Conservation (phyloP, 2,888 invertebrate species). For the Lucinisca nassula region DNA sequence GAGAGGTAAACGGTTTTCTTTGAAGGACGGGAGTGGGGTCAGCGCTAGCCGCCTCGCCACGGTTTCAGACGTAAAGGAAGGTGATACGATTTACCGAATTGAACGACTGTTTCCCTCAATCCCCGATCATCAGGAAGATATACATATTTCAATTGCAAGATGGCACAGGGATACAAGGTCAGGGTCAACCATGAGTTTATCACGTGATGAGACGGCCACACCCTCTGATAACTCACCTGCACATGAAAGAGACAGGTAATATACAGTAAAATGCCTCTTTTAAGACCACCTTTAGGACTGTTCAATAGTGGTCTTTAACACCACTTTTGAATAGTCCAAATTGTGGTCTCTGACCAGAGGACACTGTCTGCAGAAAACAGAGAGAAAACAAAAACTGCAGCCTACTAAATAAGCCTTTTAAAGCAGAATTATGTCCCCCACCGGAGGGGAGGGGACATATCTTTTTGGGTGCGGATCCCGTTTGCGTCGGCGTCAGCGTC, state of each 20-base stretch:
- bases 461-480: too few relatives aligned
- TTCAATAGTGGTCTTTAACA: too few relatives aligned
- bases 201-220: slow-evolving; percentile 66
- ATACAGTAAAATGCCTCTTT: too few relatives aligned
- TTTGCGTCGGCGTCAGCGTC: too few relatives aligned
- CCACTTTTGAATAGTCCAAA: too few relatives aligned
- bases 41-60: slow-evolving; percentile 45
- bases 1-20: slow-evolving; percentile 66
- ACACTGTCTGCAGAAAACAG: too few relatives aligned
- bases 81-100: slow-evolving; percentile 79
- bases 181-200: slow-evolving; percentile 67
- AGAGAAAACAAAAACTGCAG: too few relatives aligned
- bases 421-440: too few relatives aligned
- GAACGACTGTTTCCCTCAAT: slow-evolving; percentile 75
- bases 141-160: slow-evolving; percentile 63
- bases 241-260: slow-evolving; percentile 67
- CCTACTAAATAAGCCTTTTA: too few relatives aligned
- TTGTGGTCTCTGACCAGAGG: too few relatives aligned
- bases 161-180: slow-evolving; percentile 66
- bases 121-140: slow-evolving; percentile 73
- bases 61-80: slow-evolving; percentile 73
- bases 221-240: slow-evolving; percentile 46
- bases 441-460: too few relatives aligned
- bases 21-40: slow-evolving; percentile 64
- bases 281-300: too few relatives aligned